Conservation (phyloP, 2,797 vertebrate species). For the Bradypodion ventrale region DNA sequence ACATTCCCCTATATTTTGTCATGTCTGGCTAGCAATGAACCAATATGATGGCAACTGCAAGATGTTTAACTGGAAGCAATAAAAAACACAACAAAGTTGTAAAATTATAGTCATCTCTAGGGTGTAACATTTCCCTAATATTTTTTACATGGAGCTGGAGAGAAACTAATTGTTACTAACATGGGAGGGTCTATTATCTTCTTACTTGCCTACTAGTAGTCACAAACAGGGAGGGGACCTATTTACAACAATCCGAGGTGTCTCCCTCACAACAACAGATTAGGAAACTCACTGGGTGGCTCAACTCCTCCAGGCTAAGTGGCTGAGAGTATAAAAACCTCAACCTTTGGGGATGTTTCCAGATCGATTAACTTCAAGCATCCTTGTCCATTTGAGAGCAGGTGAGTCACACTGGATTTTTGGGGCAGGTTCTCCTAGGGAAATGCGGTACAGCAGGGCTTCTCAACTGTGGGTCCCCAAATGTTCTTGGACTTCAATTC, state of each 20-base stretch:
- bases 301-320: conserved; percentile 6
- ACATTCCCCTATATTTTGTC: not conserved
- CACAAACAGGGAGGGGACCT: conserved; percentile 2
- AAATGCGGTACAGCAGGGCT: too few relatives aligned
- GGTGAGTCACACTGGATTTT: conserved; percentile 10
- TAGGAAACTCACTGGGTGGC: conserved; percentile 11
- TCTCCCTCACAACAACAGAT: not conserved
- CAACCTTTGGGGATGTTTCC: not conserved
- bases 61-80: not conserved
- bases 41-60: too few relatives aligned
- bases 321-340: conserved; percentile 24
- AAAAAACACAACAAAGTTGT: not conserved
- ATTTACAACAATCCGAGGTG: not conserved
- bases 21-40: not conserved
- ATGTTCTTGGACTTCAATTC: too few relatives aligned
- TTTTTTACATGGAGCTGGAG: not conserved
- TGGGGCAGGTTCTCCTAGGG: not conserved
- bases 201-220: not conserved
- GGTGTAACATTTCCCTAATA: not conserved
- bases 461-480: too few relatives aligned
- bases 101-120: not conserved
- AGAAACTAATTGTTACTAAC: not conserved
- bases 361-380: not conserved
- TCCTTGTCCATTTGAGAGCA: not conserved
- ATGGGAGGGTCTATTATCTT: not conserved